phyloP scores from a whole-genome alignment of 1,140 invertebrate genomes.

The Tyrophagus putrescentiae region DNA sequence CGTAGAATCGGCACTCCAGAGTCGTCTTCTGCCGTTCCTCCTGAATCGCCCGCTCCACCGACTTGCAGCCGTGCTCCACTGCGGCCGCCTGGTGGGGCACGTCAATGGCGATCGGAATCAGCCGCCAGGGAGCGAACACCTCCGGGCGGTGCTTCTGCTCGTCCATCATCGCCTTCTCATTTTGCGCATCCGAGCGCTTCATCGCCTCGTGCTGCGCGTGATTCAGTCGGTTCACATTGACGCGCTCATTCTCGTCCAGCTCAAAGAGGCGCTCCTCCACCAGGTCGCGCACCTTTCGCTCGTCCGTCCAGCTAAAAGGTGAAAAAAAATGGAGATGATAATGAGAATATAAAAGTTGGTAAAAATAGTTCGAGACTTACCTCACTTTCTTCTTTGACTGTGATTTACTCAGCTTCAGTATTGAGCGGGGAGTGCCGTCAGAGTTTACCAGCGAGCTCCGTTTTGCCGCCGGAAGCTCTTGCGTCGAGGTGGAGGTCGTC shows the following conservation, averaged over 20 bases:
- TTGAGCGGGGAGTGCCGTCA: no score
- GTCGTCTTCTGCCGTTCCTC: neutral
- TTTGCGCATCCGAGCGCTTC: slow-evolving; percentile 17
- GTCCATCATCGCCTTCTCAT: slow-evolving; percentile 14
- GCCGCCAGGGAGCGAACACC: neutral
- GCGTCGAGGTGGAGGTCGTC: no score
- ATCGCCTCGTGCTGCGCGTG: neutral
- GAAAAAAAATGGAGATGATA: neutral
- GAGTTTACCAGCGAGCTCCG: no score
- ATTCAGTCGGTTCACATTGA: slow-evolving; percentile 13
- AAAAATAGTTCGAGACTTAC: neutral
- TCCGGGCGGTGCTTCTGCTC: neutral
- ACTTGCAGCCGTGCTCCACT: slow-evolving; percentile 5
- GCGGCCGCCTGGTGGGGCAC: neutral
- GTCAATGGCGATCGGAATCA: slow-evolving; percentile 2
- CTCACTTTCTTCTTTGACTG: slow-evolving; percentile 11
- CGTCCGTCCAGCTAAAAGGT: slow-evolving; percentile 12
- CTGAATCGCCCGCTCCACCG: slow-evolving; percentile 3
- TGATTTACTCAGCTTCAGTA: neutral
- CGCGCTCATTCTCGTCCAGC: slow-evolving; percentile 19
- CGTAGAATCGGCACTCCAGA: slow-evolving; percentile 6
- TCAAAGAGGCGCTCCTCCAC: slow-evolving; percentile 15
- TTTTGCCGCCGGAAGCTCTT: no score
- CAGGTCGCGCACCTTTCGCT: neutral
- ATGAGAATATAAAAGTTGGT: neutral